phyloP scores from a whole-genome alignment of 2,888 invertebrate genomes.

The Caprella mutica region DNA sequence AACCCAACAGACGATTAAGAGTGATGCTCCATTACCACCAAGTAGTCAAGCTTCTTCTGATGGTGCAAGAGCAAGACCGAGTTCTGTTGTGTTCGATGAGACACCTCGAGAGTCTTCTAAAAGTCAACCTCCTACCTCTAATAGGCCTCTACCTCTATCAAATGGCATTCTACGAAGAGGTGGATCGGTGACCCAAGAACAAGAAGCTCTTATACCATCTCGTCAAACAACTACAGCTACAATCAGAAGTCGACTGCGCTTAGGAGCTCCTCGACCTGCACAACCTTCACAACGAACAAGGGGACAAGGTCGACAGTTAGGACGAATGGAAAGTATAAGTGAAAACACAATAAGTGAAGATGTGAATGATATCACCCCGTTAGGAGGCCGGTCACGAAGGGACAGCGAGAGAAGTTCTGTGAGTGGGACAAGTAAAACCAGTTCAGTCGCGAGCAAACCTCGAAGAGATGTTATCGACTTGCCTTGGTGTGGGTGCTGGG shows the following conservation, averaged over 20 bases:
- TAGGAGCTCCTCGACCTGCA: conserved; percentile 20
- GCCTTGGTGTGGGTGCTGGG: conserved; percentile 78
- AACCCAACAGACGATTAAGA: conserved; percentile 11
- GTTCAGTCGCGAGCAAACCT: conserved; percentile 42
- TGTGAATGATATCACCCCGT: conserved; percentile 30
- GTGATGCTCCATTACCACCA: conserved; percentile 8
- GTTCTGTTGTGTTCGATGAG: conserved; percentile 31
- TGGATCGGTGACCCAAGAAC: conserved; percentile 22
- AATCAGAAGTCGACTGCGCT: conserved; percentile 30
- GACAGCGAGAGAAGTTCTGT: conserved; percentile 35
- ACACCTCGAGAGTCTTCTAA: conserved; percentile 21
- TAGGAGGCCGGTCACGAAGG: conserved; percentile 27
- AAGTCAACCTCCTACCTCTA: conserved; percentile 17
- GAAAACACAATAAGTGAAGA: conserved; percentile 31
- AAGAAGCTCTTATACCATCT: conserved; percentile 29
- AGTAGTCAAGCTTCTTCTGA: conserved; percentile 17
- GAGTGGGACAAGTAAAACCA: conserved; percentile 45
- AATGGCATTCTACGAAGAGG: conserved; percentile 29
- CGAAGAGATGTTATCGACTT: conserved; percentile 39
- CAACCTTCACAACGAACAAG: neutral
- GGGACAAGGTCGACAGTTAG: conserved; percentile 9
- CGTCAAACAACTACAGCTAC: conserved; percentile 11
- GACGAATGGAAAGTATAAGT: conserved; percentile 32
- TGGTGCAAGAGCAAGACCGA: conserved; percentile 22
- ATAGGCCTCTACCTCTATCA: conserved; percentile 20